phyloP scores from a whole-genome alignment of 2,888 invertebrate genomes.

The Anodontia alba region DNA sequence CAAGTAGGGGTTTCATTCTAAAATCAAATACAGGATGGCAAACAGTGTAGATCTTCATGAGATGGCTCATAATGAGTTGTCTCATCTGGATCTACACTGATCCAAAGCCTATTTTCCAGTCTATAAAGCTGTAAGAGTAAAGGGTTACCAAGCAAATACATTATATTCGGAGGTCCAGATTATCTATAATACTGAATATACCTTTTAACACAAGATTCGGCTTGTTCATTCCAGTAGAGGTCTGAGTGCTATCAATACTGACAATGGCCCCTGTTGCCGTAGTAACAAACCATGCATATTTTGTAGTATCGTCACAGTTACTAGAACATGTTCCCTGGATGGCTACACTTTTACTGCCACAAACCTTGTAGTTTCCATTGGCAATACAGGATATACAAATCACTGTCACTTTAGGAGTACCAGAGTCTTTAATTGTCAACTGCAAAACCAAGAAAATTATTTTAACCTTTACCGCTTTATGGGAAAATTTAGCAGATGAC shows the following conservation, averaged over 20 bases:
- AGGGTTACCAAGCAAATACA: too few relatives aligned
- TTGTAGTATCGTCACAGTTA: conserved; percentile 52
- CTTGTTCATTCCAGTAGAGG: conserved; percentile 2
- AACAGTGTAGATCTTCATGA: too few relatives aligned
- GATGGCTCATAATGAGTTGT: too few relatives aligned
- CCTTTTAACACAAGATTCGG: not conserved
- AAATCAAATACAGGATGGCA: too few relatives aligned
- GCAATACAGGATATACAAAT: conserved; percentile 70
- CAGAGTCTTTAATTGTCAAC: conserved; percentile 32
- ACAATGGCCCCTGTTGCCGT: not conserved
- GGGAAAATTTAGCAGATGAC: too few relatives aligned
- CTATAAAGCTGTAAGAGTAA: too few relatives aligned
- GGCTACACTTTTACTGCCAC: conserved; percentile 57
- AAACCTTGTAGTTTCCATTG: conserved; percentile 55
- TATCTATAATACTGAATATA: too few relatives aligned
- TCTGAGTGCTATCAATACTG: conserved; percentile 13
- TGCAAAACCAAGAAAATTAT: conserved; percentile 22
- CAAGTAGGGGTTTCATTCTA: too few relatives aligned
- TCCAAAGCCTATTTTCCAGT: too few relatives aligned
- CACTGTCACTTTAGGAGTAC: conserved; percentile 60
- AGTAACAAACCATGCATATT: conserved; percentile 66
- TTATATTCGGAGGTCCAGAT: too few relatives aligned
- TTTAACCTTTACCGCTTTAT: too few relatives aligned
- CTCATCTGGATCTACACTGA: too few relatives aligned
- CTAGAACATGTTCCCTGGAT: conserved; percentile 66